Evolutionary conservation across 2,888 invertebrate genomes (phyloP), one percentile per base, ranked within the genome.

Genomic region (Craniophora ligustri): DNA sequence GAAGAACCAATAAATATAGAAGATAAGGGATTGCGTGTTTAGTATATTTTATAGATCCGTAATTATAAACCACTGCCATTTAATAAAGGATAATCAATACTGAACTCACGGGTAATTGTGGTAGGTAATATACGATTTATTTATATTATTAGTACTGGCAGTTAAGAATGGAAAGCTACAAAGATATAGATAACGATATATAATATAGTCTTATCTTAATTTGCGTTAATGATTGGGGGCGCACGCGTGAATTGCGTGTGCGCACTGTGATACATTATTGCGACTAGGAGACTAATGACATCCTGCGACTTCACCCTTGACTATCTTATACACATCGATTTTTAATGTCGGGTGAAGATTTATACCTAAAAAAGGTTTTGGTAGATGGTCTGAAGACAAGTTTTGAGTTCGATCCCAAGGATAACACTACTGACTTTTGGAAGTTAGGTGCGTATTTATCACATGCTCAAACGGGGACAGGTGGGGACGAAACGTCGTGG

Each of bases 111-210:
- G 39, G 26, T 21, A 54, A 59, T 23, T 47, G 44, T 64, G 63
- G 6, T 6, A 21, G 2, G 8, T 57, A 62, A 57, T 47, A n/a
- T 49, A 50, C 39, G 45, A 49, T 60, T 46, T 55, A 45, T 53
- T 46, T 58, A 51, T 56, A 42, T 60, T 40, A 51, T 59, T 51
- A 44, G 15, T 54, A 31, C 34, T 58, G 54, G 44, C 39, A 51
- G 49, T 51, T 65, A 67, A 42, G 26, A 56, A 64, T 58, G 78
- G 80, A 81, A 81, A 78, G 57, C 49, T 78, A 78, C 73, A 39
- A 34, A 71, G 60, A 75, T 76, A 54, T 46, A 67, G 74, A 76
- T 73, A 76, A 40, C 68, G 76, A 79, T 78, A 74, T 56, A 50
- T 55, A 54, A 51, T 42, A 32, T 38, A 44, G 11, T 53, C 38